Evolutionary conservation across 2,888 invertebrate species (phyloP), one percentile per base, ranked within the genome.

Genomic region (Melangyna quadrimaculata): DNA sequence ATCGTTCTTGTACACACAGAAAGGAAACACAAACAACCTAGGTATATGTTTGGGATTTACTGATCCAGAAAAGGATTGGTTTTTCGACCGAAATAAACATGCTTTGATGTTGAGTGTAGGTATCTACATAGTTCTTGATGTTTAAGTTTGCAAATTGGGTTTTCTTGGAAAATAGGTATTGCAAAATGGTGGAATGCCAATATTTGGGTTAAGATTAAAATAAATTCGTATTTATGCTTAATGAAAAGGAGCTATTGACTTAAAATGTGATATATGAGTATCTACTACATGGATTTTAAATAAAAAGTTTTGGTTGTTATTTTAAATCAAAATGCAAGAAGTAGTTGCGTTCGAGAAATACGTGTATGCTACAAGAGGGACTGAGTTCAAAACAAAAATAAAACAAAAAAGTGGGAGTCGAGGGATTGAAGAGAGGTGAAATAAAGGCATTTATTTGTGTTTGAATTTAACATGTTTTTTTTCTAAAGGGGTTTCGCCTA

Each of bases 61-160:
- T 57, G 57, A 57, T 35, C 57, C 19, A 57, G 14, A 57, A 35
- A 57, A 19, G 35, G 57, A 57, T 55, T 55, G n/a, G 55, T 22
- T 22, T 57, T 57, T 57, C 57, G 7, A 57, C 57, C 14, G 35
- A 35, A 57, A 57, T 32, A 32, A 55, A 29, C 29, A 29, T 55
- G 5, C 32, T 29, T n/a, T 53, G n/a, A 55, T 55, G 29, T 29
- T 19, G 29, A 17, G 12, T 0, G 10, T 3, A 17, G 5, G 24
- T n/a, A n/a, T n/a, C n/a, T n/a, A n/a, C n/a, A n/a, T 51, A n/a
- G 14, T 12, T 14, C 3, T 14, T 6, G 14, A 6, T 51, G 51
- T 51, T 51, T 24, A 48, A 48, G 14, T 48, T 48, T 48, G n/a
- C 4, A 48, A 48, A 48, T 48, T 48, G 48, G 22, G 6, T 48